These are phyloP conservation scores for Dynastes hyllus DNA, from an alignment of 2,888 invertebrate species.

Conservation along the genomic window DNA sequence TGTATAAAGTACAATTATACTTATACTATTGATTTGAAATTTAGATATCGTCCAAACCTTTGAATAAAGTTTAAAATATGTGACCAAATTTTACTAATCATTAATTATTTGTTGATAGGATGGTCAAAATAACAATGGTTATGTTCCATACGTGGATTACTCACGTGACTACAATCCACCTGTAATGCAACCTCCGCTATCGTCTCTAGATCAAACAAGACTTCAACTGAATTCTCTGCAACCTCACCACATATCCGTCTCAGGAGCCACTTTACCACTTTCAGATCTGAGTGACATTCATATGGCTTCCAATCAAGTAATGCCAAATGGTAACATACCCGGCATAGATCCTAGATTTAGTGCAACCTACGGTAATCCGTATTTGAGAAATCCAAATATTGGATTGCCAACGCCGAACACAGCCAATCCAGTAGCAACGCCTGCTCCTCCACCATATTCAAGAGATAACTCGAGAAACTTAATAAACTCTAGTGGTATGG, in stretches of 20 bases:
- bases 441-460: constrained; percentile 85
- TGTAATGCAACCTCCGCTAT: constrained; percentile 75
- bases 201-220: constrained; percentile 72
- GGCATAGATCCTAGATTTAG: constrained; percentile 89
- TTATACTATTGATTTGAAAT: too few relatives aligned
- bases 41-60: too few relatives aligned
- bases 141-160: constrained; percentile 92
- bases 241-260: constrained; percentile 64
- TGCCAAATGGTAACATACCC: constrained; percentile 66
- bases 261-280: constrained; percentile 65
- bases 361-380: constrained; percentile 93
- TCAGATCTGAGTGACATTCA: constrained; percentile 68
- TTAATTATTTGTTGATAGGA: constrained; percentile 73
- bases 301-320: constrained; percentile 62
- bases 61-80: too few relatives aligned
- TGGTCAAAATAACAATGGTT: constrained; percentile 88
- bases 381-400: constrained; percentile 81
- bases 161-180: constrained; percentile 92
- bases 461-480: constrained; percentile 66
- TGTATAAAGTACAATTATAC: too few relatives aligned
- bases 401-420: constrained; percentile 79
- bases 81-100: not conserved
- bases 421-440: constrained; percentile 84
- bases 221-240: constrained; percentile 70
- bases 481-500: constrained; percentile 65